Evolutionary conservation across 2,888 invertebrate species (phyloP).

Genomic region (Fragum fragum): DNA sequence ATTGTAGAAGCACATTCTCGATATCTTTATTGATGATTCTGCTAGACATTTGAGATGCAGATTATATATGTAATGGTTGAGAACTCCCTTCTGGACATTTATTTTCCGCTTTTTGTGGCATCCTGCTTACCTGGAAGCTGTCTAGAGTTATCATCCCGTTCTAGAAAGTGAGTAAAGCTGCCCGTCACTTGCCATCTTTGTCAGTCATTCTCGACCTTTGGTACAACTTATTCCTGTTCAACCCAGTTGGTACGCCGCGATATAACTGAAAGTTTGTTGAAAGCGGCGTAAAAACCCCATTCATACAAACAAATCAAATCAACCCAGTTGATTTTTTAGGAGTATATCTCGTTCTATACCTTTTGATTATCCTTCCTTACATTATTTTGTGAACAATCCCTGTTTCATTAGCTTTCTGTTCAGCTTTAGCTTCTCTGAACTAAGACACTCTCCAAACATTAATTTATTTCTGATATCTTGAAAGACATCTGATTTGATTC

Average conservation of each 20-base stretch:
- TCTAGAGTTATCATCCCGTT: conserved; percentile 35
- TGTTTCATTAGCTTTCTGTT: no score
- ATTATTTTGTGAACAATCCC: background rate
- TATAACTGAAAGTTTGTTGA: no score
- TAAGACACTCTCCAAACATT: no score
- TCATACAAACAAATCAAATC: no score
- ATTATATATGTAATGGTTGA: conserved; percentile 46
- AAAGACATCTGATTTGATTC: no score
- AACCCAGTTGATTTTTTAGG: conserved; percentile 1
- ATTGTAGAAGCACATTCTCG: background rate
- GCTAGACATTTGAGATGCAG: conserved; percentile 27
- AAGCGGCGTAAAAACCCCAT: no score
- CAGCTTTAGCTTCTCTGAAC: no score
- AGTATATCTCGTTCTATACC: conserved; percentile 31
- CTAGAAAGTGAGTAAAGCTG: conserved; percentile 9
- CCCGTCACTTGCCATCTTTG: background rate
- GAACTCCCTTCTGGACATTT: conserved; percentile 36
- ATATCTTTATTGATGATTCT: conserved; percentile 9
- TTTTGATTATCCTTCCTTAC: conserved; percentile 34
- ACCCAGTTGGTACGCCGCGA: no score
- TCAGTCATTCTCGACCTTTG: conserved; percentile 17
- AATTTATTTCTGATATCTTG: no score
- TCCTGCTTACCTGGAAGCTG: conserved; percentile 34
- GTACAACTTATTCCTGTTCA: conserved; percentile 35
- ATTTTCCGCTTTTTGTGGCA: conserved; percentile 15